Base-by-base conservation (phyloP, 2,888 invertebrate genomes). In the Drosophila hawaiiensis region DNA sequence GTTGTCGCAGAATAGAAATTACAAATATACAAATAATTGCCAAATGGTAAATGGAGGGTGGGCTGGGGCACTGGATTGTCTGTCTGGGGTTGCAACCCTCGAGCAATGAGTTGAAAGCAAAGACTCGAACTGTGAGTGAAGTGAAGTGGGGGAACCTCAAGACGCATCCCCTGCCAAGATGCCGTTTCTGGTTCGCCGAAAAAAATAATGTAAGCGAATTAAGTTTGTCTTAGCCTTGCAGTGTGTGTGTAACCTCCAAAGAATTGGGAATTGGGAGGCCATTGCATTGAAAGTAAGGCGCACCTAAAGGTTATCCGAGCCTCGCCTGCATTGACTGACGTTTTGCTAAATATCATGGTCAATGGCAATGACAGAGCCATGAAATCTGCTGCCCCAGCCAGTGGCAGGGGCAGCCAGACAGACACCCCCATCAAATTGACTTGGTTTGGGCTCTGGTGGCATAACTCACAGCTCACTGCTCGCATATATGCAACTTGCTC, bases 31-130 rank as follows among this genome's bases (percentile, higher is more conserved):
- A 66, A 50, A 78, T 78, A 70, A 78, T 78, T 68, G 79, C 68
- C 31, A 55, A 78, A 37, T 31, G 62, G 22, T 6, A 37, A 55
- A 50, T 9, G 25, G 9, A 9, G 16, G 25, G 55, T 33, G 70
- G 65, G 62, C 50, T 62, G 56, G 71, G 68, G 29, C 31, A 35
- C 16, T 28, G 35, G 52, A 47, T 65, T 84, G 80, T 80, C 83
- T 88, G 88, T 80, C 89, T 88, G 84, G 77, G 82, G 68, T 76
- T 82, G 76, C 86, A 88, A 86, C 88, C 86, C 84, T 71, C 73
- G 47, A 58, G 83, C 82, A 37, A 55, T 71, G 56, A 75, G 73
- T 70, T 59, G 79, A 81, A 82, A 81, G 79, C 68, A 77, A 79
- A 80, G 12, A 56, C 58, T 54, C 37, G 29, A 64, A 25, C 41